These are phyloP conservation scores for Carcinoscorpius rotundicauda DNA, from an alignment of 1,140 invertebrate species.

Conservation along the genomic window DNA sequence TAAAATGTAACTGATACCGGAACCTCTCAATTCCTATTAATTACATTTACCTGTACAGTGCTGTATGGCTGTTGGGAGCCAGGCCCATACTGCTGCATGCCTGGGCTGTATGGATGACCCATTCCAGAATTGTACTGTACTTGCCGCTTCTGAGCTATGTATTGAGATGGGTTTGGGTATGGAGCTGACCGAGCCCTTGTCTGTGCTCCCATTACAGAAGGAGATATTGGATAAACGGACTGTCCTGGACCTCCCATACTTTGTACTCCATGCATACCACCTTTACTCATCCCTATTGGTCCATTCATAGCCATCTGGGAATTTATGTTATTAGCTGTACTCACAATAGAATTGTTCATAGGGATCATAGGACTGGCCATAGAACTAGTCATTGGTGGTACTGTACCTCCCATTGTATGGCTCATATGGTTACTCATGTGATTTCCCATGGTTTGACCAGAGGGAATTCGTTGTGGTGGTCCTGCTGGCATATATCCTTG, in stretches of 20 bases:
- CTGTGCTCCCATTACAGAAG: slow-evolving; percentile 12
- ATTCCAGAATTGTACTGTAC: slow-evolving; percentile 17
- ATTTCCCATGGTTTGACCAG: slow-evolving; percentile 10
- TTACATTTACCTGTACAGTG: slow-evolving; percentile 33
- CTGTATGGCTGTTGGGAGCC: slow-evolving; percentile 29
- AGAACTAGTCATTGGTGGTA: slow-evolving; percentile 17
- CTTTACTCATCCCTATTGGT: slow-evolving; percentile 20
- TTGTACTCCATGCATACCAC: too few species aligned
- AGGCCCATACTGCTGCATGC: slow-evolving; percentile 31
- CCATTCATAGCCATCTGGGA: slow-evolving; percentile 25
- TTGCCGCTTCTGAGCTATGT: slow-evolving; percentile 60
- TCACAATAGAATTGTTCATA: slow-evolving; percentile 18
- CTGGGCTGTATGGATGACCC: slow-evolving; percentile 11
- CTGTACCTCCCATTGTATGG: slow-evolving; percentile 18
- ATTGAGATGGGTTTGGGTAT: slow-evolving; percentile 64
- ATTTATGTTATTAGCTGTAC: slow-evolving; percentile 16
- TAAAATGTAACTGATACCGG: too few species aligned
- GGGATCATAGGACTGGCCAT: slow-evolving; percentile 6
- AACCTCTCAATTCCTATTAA: too few species aligned
- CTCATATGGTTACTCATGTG: slow-evolving; percentile 19
- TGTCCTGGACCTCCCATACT: too few species aligned
- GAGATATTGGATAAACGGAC: slow-evolving; percentile 22
- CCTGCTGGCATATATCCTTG: slow-evolving; percentile 3
- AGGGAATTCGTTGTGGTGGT: slow-evolving; percentile 20
- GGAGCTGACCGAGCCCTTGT: slow-evolving; percentile 52